phyloP scores from a whole-genome alignment of 2,797 vertebrate genomes.

The Rhadinocentrus ornatus region DNA sequence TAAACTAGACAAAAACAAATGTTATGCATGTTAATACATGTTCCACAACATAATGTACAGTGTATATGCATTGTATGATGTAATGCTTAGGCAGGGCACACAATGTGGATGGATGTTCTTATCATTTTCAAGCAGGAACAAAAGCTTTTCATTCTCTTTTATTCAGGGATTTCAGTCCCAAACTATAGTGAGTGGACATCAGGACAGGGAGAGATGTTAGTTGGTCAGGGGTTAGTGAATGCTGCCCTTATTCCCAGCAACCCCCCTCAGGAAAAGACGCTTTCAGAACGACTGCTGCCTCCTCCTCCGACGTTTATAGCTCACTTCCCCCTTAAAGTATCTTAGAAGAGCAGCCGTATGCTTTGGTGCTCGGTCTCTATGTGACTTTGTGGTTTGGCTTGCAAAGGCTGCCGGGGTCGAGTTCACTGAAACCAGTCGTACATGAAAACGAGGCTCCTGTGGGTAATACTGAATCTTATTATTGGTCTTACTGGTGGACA shows the following conservation, averaged over 20 bases:
- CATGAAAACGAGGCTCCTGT: constrained; percentile 7
- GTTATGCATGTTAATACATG: no score
- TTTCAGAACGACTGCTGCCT: not conserved
- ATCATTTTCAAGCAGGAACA: not conserved
- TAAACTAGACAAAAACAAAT: no score
- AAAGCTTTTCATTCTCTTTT: constrained; percentile 1
- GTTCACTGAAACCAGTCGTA: not conserved
- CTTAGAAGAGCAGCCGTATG: constrained; percentile 25
- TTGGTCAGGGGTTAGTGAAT: constrained; percentile 6
- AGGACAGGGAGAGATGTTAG: not conserved
- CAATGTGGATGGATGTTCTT: not conserved
- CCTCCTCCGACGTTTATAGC: constrained; percentile 37
- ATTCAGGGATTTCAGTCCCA: constrained; percentile 7
- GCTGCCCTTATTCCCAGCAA: constrained; percentile 1
- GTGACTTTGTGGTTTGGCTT: constrained; percentile 3
- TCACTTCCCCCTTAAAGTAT: constrained; percentile 69
- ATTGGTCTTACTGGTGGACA: not conserved
- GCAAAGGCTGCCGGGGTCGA: constrained; percentile 11
- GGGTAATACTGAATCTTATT: not conserved
- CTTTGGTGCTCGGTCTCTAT: constrained; percentile 7
- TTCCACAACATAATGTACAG: no score
- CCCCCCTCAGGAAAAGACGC: constrained; percentile 28
- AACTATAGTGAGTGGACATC: not conserved
- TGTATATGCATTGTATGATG: no score
- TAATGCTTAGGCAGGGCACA: no score